Evolutionary conservation across 1,140 invertebrate species (phyloP).

Genomic region (Drosophila melanica): DNA sequence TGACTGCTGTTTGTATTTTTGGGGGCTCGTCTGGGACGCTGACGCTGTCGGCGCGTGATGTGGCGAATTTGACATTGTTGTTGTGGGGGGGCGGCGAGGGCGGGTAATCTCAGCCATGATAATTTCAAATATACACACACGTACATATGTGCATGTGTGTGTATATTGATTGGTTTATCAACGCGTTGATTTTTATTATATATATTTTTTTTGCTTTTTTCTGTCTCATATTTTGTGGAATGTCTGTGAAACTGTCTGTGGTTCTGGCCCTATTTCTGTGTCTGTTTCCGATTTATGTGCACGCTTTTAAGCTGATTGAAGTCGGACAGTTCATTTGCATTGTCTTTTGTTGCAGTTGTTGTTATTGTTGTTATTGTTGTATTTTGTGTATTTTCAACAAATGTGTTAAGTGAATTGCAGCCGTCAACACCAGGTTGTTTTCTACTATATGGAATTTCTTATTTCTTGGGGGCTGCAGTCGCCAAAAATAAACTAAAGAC

Average conservation of each 20-base stretch:
- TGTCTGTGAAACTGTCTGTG: constrained; percentile 4
- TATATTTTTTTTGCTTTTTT: constrained; percentile 13
- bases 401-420: constrained; percentile 52
- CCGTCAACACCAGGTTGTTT: constrained; percentile 5
- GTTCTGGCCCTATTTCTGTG: not conserved
- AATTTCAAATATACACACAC: constrained; percentile 43
- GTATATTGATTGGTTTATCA: constrained; percentile 58
- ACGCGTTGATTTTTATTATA: constrained; percentile 51
- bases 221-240: constrained; percentile 37
- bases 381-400: not conserved
- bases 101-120: constrained; percentile 40
- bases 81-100: not conserved
- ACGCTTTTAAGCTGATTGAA: constrained; percentile 70
- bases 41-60: constrained; percentile 55
- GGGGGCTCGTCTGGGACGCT: constrained; percentile 62
- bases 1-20: constrained; percentile 40
- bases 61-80: constrained; percentile 32
- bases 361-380: no score
- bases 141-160: constrained; percentile 8
- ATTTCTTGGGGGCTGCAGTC: not conserved
- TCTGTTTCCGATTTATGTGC: constrained; percentile 19
- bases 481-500: constrained; percentile 43
- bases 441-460: not conserved
- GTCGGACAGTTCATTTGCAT: constrained; percentile 70
- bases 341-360: constrained; percentile 18